These are phyloP conservation scores for Salvelinus sp. DNA, from an alignment of 2,113 vertebrate genomes.

Conservation along the genomic window DNA sequence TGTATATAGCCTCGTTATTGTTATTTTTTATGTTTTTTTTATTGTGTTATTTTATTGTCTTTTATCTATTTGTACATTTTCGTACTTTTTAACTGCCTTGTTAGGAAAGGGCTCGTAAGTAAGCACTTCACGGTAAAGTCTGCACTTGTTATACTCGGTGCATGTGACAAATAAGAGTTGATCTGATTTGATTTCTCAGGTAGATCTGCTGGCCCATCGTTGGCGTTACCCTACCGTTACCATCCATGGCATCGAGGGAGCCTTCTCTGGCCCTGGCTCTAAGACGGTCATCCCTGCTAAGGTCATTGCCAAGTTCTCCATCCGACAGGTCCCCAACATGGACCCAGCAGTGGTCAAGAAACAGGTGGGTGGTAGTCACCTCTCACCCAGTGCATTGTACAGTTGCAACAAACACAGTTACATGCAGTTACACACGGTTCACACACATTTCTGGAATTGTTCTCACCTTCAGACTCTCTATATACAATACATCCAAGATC, in stretches of 20 bases:
- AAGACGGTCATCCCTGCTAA: conserved; percentile 91
- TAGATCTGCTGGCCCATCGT: conserved; percentile 83
- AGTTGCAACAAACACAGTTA: not conserved
- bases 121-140: too few species aligned
- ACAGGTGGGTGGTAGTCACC: conserved; percentile 75
- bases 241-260: conserved; percentile 90
- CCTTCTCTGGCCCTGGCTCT: conserved; percentile 79
- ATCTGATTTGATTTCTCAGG: conserved; percentile 65
- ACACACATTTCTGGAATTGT: too few species aligned
- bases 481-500: not conserved
- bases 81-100: too few species aligned
- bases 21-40: too few species aligned
- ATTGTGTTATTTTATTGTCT: not conserved
- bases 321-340: conserved; percentile 88
- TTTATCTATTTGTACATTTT: too few species aligned
- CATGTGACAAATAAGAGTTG: too few species aligned
- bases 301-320: conserved; percentile 90
- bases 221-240: conserved; percentile 89
- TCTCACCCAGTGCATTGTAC: not conserved
- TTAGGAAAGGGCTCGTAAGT: too few species aligned
- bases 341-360: conserved; percentile 75
- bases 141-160: too few species aligned
- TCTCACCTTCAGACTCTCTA: too few species aligned
- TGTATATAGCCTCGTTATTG: not conserved
- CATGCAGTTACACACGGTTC: too few species aligned